These are phyloP conservation scores for Diaprepes abbreviatus DNA, from an alignment of 2,888 invertebrate genomes.

Conservation along the genomic window DNA sequence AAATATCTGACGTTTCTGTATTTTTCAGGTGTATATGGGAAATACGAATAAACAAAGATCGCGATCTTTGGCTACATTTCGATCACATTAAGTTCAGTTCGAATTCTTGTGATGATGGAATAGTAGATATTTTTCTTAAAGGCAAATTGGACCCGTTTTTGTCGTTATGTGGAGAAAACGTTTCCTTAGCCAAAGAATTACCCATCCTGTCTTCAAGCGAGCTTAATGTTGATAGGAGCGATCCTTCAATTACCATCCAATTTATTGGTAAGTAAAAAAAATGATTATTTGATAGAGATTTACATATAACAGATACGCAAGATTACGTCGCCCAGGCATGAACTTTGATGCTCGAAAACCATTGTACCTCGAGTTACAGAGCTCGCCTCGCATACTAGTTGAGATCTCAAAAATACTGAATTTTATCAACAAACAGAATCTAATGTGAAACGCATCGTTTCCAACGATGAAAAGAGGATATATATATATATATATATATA, in stretches of 20 bases:
- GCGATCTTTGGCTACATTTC: slow-evolving; percentile 89
- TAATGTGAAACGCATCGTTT: too few relatives aligned
- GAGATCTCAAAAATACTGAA: too few relatives aligned
- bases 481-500: too few relatives aligned
- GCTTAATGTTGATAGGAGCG: slow-evolving; percentile 74
- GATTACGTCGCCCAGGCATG: too few relatives aligned
- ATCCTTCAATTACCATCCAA: slow-evolving; percentile 70
- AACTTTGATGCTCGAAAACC: too few relatives aligned
- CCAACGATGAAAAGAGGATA: too few relatives aligned
- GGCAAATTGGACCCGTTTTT: slow-evolving; percentile 79
- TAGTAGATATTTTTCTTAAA: slow-evolving; percentile 80
- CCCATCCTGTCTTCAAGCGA: slow-evolving; percentile 86
- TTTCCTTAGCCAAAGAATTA: slow-evolving; percentile 83
- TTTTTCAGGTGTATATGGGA: slow-evolving; percentile 67
- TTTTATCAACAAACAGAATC: too few relatives aligned
- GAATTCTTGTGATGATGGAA: slow-evolving; percentile 87
- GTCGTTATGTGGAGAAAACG: slow-evolving; percentile 88
- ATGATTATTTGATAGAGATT: too few relatives aligned
- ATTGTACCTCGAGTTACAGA: too few relatives aligned
- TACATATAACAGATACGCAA: too few relatives aligned
- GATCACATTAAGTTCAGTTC: slow-evolving; percentile 90
- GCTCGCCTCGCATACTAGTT: too few relatives aligned
- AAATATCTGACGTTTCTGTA: too few relatives aligned
- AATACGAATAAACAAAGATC: slow-evolving; percentile 83
- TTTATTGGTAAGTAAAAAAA: slow-evolving; percentile 69